Conservation (phyloP, 2,113 vertebrate species). For the Junco hyemalis region DNA sequence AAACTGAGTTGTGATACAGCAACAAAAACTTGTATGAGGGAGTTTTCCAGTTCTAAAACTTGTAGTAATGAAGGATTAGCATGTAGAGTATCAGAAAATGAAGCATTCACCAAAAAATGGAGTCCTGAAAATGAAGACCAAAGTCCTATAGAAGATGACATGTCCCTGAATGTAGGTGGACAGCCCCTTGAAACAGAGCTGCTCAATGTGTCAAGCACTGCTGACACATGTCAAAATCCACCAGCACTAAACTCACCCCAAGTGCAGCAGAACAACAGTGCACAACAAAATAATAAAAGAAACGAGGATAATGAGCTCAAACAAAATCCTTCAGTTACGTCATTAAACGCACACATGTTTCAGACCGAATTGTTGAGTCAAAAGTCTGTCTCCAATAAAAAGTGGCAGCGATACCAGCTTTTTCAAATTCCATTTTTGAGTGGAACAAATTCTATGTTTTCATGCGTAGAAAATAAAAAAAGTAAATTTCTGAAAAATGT, state of each 20-base stretch:
- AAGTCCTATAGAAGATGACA: background rate
- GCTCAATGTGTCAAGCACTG: accelerated
- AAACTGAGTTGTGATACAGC: background rate
- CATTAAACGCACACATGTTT: background rate
- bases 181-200: background rate
- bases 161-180: background rate
- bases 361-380: background rate
- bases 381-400: background rate
- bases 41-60: background rate
- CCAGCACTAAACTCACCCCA: background rate
- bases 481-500: background rate
- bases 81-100: background rate
- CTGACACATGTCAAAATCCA: background rate
- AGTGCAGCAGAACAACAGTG: background rate
- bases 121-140: background rate
- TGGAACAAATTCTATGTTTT: background rate
- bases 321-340: background rate
- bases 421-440: conserved; percentile 10
- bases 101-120: background rate
- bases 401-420: background rate
- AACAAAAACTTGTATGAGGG: background rate
- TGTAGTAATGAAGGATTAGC: background rate
- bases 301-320: background rate
- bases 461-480: background rate
- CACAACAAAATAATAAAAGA: background rate